phyloP scores from a whole-genome alignment of 2,888 invertebrate species.

The Tryphoninae sp. region DNA sequence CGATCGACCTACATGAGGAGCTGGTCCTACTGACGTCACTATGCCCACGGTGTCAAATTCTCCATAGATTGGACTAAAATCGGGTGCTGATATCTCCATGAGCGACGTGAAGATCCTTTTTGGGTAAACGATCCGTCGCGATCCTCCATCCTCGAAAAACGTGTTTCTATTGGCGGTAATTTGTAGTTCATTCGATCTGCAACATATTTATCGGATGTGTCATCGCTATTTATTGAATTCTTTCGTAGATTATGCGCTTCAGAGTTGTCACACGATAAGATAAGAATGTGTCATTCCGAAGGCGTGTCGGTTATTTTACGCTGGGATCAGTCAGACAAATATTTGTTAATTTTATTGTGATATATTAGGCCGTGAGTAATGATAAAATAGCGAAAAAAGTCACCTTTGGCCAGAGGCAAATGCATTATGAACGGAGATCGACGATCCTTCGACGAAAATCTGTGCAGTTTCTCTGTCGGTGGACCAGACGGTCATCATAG shows the following conservation, averaged over 20 bases:
- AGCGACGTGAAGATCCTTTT: slow-evolving; percentile 82
- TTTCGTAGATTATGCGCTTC: background rate
- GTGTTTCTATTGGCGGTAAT: slow-evolving; percentile 83
- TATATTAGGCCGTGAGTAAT: background rate
- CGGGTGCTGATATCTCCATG: slow-evolving; percentile 79
- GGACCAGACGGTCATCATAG: slow-evolving; percentile 87
- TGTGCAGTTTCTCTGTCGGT: slow-evolving; percentile 78
- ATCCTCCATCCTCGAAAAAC: slow-evolving; percentile 78
- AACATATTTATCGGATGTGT: slow-evolving; percentile 2
- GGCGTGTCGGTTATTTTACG: background rate
- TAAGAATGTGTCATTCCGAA: slow-evolving; percentile 14
- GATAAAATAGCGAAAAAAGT: slow-evolving; percentile 51
- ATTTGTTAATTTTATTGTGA: slow-evolving; percentile 19
- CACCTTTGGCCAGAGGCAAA: slow-evolving; percentile 82
- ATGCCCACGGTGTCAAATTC: slow-evolving; percentile 90
- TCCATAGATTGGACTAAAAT: slow-evolving; percentile 83
- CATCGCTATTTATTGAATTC: slow-evolving; percentile 8
- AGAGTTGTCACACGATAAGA: slow-evolving; percentile 38
- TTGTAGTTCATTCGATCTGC: slow-evolving; percentile 83
- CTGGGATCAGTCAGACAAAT: slow-evolving; percentile 24
- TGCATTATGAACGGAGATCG: slow-evolving; percentile 82
- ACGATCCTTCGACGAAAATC: slow-evolving; percentile 57
- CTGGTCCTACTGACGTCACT: slow-evolving; percentile 84
- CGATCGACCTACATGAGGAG: slow-evolving; percentile 77
- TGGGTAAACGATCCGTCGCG: slow-evolving; percentile 68